Base-by-base conservation (phyloP, 1,140 invertebrate genomes). In the Nymphalis io region DNA sequence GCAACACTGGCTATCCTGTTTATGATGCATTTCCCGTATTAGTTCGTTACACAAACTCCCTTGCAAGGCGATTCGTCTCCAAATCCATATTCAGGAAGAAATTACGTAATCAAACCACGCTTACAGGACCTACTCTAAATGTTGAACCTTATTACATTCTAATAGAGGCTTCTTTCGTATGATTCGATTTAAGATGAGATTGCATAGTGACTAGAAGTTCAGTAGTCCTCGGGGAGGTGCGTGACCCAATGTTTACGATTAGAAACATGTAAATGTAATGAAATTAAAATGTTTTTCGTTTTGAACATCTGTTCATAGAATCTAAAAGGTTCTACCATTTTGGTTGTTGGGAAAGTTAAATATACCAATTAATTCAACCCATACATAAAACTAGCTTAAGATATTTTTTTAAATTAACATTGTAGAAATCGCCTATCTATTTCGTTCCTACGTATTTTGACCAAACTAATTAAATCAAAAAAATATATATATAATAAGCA, bases 241-340 rank as follows among this genome's bases (percentile, higher is more conserved):
- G 83, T 80, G 81, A 80, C 76, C 75, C 60, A 70, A 73, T 68
- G 65, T 76, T 82, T 65, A 70, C 68, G 82, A 84, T 82, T 82
- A 84, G 48, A 44, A 55, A 68, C 68, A 75, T 75, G 70, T 67
- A 69, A 70, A 68, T 72, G 58, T 65, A 74, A 74, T 72, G 65
- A 65, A 70, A 74, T 71, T 72, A 61, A 65, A 70, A 70, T 51
- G 68, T 55, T 65, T 0, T 33, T 18, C 42, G 55, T 68, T 68
- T 13, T 33, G 46, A 60, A 60, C 58, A 61, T 61, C 46, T 53
- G 66, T 61, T 68, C 51, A 60, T 61, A 6, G 15, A n/a, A 57
- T n/a, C n/a, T n/a, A n/a, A n/a, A n/a, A n/a, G n/a, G n/a, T n/a
- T n/a, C n/a, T n/a, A n/a, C n/a, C n/a, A n/a, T n/a, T n/a, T n/a